A percentile compares a stretch with the other conserved stretches of the same genome.
Conservation (phyloP, 2,113 vertebrate genomes). For the Equus przewalskii region DNA sequence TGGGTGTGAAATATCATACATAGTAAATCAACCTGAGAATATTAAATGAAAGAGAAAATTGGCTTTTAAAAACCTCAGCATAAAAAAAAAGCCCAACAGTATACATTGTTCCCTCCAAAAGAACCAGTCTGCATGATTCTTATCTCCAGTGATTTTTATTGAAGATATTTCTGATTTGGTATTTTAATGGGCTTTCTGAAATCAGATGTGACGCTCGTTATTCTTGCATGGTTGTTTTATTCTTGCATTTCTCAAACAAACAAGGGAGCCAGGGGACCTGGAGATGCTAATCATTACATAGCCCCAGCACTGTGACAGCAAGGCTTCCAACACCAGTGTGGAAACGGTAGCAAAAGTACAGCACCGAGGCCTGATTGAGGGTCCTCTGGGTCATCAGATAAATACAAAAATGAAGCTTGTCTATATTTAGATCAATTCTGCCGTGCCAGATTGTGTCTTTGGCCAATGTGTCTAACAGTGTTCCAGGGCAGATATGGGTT, state of each 20-base stretch:
- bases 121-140: background rate
- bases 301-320: background rate
- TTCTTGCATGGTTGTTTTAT: constrained; percentile 41
- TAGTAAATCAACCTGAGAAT: constrained; percentile 22
- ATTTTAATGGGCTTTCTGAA: constrained; percentile 61
- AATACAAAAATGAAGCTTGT: background rate
- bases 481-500: background rate
- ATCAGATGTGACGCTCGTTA: constrained; percentile 55
- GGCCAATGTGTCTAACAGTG: background rate
- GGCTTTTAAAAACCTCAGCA: background rate
- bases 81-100: background rate
- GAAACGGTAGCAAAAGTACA: background rate
- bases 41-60: constrained; percentile 23
- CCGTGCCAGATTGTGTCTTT: background rate
- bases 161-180: constrained; percentile 48
- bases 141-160: constrained; percentile 33
- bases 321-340: background rate
- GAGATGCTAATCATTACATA: background rate
- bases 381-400: background rate
- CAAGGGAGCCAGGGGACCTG: background rate
- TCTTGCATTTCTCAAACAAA: constrained; percentile 56
- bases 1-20: constrained; percentile 4
- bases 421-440: background rate
- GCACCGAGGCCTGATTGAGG: background rate
- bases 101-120: constrained; percentile 31